phyloP scores from a whole-genome alignment of 2,888 invertebrate species.

The Polietes domitor region DNA sequence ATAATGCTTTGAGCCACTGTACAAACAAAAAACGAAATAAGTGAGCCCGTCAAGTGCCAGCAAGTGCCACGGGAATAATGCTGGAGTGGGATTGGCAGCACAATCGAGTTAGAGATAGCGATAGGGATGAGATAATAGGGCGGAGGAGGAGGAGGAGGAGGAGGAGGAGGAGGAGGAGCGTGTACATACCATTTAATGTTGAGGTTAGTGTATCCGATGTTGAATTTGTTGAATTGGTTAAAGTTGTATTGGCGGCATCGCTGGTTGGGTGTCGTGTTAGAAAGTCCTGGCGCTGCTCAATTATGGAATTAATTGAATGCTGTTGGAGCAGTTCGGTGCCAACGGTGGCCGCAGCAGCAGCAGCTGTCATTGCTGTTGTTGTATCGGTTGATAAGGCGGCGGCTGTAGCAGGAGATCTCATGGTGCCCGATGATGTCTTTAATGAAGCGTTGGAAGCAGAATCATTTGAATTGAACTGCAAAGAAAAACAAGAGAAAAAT shows the following conservation, averaged over 20 bases:
- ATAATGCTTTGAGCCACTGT: neutral
- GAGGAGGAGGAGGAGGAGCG: too few relatives aligned
- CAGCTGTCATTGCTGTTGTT: conserved; percentile 48
- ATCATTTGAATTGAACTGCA: conserved; percentile 75
- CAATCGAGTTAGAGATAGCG: neutral
- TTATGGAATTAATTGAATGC: conserved; percentile 82
- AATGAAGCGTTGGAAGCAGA: conserved; percentile 61
- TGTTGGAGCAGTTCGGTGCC: conserved; percentile 81
- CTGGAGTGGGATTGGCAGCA: neutral
- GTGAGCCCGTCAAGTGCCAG: too few relatives aligned
- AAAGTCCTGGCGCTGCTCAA: conserved; percentile 79
- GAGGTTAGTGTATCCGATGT: conserved; percentile 73
- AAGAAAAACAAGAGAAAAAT: neutral
- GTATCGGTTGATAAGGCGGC: conserved; percentile 55
- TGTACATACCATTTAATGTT: conserved; percentile 76
- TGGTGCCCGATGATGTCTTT: conserved; percentile 59
- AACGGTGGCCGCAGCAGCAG: conserved; percentile 72
- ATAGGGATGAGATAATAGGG: neutral
- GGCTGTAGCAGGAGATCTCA: conserved; percentile 65
- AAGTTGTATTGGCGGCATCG: conserved; percentile 54
- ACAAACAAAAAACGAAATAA: neutral
- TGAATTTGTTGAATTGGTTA: conserved; percentile 67
- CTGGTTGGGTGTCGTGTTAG: conserved; percentile 70
- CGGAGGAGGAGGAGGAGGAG: too few relatives aligned
- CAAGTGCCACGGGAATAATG: neutral